Conservation (phyloP, 2,797 vertebrate species). For the Halcyon leucocephala region DNA sequence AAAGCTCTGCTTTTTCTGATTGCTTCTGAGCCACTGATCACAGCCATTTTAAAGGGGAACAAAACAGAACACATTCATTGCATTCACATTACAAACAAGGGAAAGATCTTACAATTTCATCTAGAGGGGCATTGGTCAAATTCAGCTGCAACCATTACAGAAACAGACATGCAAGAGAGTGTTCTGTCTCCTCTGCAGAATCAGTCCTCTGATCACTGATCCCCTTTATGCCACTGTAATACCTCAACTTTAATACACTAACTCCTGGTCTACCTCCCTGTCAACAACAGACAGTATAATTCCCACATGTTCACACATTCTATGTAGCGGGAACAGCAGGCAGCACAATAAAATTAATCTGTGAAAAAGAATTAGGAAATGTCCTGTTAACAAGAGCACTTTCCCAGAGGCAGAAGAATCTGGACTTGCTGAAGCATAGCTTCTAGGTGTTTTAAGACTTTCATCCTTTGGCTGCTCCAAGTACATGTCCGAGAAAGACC, state of each 20-base stretch:
- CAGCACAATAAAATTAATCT: neutral
- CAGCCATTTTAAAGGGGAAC: neutral
- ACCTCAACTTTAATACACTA: neutral
- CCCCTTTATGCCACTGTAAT: neutral
- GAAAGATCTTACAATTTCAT: neutral
- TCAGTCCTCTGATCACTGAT: neutral
- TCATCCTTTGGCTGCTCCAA: neutral
- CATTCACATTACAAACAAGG: neutral
- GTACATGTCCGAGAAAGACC: neutral
- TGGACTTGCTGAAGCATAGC: neutral
- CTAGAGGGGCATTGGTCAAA: neutral
- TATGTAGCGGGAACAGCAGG: neutral
- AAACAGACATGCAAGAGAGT: neutral
- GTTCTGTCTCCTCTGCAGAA: neutral
- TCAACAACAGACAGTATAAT: neutral
- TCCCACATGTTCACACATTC: neutral
- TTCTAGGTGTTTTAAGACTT: neutral
- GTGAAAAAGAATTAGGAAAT: neutral
- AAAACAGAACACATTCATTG: neutral
- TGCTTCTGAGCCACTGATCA: neutral
- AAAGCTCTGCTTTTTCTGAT: neutral
- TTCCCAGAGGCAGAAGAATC: neutral
- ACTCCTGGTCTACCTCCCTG: neutral
- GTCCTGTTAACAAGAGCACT: neutral
- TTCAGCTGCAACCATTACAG: neutral